A percentile compares a stretch with the other conserved stretches of the same genome.
Evolutionary conservation across 2,113 vertebrate species (phyloP).

Genomic region (Chunga burmeisteri): DNA sequence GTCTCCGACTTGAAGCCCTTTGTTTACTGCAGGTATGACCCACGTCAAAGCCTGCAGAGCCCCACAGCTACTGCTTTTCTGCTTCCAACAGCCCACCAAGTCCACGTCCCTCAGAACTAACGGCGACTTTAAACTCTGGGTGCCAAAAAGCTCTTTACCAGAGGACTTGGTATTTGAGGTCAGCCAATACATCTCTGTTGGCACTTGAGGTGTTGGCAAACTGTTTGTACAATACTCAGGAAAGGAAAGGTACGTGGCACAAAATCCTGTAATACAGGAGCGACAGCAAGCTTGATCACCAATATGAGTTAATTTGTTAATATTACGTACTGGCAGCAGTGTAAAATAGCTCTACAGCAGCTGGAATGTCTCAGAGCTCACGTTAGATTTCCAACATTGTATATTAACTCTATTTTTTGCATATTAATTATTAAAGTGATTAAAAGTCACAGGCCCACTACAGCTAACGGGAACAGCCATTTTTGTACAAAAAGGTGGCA

Average conservation of each 20-base stretch:
- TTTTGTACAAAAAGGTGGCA: background rate
- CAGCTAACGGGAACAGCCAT: background rate
- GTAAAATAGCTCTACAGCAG: background rate
- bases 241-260: accelerated
- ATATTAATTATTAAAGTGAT: background rate
- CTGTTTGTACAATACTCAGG: background rate
- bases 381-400: background rate
- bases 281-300: background rate
- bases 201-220: background rate
- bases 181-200: background rate
- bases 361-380: background rate
- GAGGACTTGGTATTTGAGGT: background rate
- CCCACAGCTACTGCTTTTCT: background rate
- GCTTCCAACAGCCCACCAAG: background rate
- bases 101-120: too few species aligned
- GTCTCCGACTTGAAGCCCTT: background rate
- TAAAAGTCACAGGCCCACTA: background rate
- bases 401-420: background rate
- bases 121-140: background rate
- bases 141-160: background rate
- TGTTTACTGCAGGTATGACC: background rate
- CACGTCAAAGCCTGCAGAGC: background rate
- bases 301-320: background rate
- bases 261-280: background rate
- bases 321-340: background rate